Evolutionary conservation across 2,888 invertebrate genomes (phyloP), one percentile per base, ranked within the genome.

Genomic region (Belgica antarctica): DNA sequence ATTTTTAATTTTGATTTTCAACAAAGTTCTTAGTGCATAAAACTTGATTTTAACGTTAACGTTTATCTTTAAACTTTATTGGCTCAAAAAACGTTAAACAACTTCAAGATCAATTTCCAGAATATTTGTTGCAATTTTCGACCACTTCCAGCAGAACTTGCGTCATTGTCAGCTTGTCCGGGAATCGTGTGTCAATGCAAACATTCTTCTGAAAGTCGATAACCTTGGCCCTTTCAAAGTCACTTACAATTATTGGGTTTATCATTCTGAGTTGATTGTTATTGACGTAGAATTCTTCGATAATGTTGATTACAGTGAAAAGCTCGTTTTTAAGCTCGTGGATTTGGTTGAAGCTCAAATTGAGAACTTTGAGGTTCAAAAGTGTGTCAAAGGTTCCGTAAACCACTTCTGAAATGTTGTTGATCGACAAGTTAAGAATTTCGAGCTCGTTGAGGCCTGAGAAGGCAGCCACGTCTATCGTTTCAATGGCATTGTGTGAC

Each of bases 291-390:
- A 52, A 52, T 52, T 52, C 52, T 52, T 52, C 52, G 17, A 52
- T 52, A n/a, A 52, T 22, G 12, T 52, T 52, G 17, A 52, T 52
- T 2, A 7, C 52, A 52, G 52, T 52, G 52, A 52, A 52, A 17
- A 52, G 7, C 22, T 52, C 52, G 3, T 52, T n/a, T 22, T 52
- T 22, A 5, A 52, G 22, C 2, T 17, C 22, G 3, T 17, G 4
- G 22, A 52, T 2, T 17, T 52, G 17, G 52, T 52, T 52, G 22
- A 19, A 52, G 12, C 52, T 52, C 22, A 52, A 17, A 52, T 19
- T 22, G 2, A 52, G 52, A 17, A 52, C 17, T 22, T 52, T 52
- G 2, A 52, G 52, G 12, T 52, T 52, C 17, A 52, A 22, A 8
- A 52, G 22, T 12, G 52, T 12, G 22, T 52, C 52, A 12, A 52